Percentiles rank a stretch among this genome's conserved stretches.
Conservation (phyloP, 2,888 invertebrate genomes). For the Chloroclystis v-ata region DNA sequence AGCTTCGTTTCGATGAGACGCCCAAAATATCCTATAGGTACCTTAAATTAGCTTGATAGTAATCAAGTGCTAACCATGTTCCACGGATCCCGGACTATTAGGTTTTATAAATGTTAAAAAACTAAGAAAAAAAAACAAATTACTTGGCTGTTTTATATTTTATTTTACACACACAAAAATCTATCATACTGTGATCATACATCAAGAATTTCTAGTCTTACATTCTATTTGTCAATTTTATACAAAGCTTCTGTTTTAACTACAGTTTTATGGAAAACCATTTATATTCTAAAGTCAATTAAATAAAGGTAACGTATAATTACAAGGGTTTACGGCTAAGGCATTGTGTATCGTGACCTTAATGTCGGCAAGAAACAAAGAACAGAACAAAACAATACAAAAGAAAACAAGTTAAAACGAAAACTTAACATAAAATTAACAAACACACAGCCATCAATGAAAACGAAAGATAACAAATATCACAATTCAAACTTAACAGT, state of each 20-base stretch:
- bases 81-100: too few species aligned
- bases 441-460: constrained; percentile 70
- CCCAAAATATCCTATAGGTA: too few species aligned
- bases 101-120: constrained; percentile 27
- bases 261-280: constrained; percentile 42
- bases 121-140: constrained; percentile 32
- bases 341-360: constrained; percentile 47
- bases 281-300: constrained; percentile 34
- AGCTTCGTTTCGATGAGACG: too few species aligned
- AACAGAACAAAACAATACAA: constrained; percentile 36
- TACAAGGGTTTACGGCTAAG: constrained; percentile 27
- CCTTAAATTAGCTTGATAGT: too few species aligned
- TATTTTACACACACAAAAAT: constrained; percentile 59
- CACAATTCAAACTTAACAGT: constrained; percentile 67
- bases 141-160: constrained; percentile 38
- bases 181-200: constrained; percentile 62
- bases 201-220: constrained; percentile 31
- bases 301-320: constrained; percentile 22
- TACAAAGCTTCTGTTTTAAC: constrained; percentile 79
- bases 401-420: constrained; percentile 60
- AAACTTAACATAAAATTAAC: constrained; percentile 78
- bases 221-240: constrained; percentile 78
- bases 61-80: too few species aligned
- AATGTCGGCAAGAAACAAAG: constrained; percentile 65
- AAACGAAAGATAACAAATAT: constrained; percentile 49